Evolutionary conservation across 2,888 invertebrate species (phyloP).

Genomic region (Ennomos fuscantarius): DNA sequence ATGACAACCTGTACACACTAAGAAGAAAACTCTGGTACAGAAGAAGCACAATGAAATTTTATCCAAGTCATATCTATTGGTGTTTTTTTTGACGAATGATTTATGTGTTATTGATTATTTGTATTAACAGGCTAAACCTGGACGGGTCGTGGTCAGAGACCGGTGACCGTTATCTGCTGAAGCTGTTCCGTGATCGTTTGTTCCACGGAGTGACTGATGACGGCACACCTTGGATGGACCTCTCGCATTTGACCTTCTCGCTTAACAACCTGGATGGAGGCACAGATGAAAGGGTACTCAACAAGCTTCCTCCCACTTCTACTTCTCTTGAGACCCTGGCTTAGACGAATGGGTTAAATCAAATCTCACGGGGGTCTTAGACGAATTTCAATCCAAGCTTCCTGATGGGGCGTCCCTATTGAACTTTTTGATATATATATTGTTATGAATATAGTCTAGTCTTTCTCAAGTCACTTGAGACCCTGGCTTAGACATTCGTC

Average conservation of each 20-base stretch:
- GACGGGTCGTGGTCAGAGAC: slow-evolving; percentile 99
- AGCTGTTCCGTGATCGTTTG: slow-evolving; percentile 98
- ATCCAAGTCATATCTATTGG: not conserved
- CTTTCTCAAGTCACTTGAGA: too few relatives aligned
- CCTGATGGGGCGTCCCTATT: too few relatives aligned
- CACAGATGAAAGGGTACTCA: slow-evolving; percentile 89
- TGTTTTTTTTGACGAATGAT: not conserved
- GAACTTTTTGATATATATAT: too few relatives aligned
- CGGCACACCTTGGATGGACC: slow-evolving; percentile 97
- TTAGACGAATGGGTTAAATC: too few relatives aligned
- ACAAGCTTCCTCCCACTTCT: not conserved
- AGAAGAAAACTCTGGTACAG: too few relatives aligned
- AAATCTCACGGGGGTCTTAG: too few relatives aligned
- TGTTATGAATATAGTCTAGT: too few relatives aligned
- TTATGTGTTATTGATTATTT: slow-evolving; percentile 28
- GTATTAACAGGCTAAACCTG: slow-evolving; percentile 89
- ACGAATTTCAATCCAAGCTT: too few relatives aligned
- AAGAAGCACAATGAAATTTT: not conserved
- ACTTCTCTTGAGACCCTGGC: too few relatives aligned
- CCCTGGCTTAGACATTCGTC: too few relatives aligned
- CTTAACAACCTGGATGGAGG: slow-evolving; percentile 97
- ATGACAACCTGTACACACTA: too few relatives aligned
- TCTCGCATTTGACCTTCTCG: slow-evolving; percentile 97
- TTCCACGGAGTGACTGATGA: slow-evolving; percentile 98
- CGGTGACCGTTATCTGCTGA: slow-evolving; percentile 98